Evolutionary conservation across 2,888 invertebrate genomes (phyloP), one percentile per base, ranked within the genome.

Genomic region (Calameuta pallipes): DNA sequence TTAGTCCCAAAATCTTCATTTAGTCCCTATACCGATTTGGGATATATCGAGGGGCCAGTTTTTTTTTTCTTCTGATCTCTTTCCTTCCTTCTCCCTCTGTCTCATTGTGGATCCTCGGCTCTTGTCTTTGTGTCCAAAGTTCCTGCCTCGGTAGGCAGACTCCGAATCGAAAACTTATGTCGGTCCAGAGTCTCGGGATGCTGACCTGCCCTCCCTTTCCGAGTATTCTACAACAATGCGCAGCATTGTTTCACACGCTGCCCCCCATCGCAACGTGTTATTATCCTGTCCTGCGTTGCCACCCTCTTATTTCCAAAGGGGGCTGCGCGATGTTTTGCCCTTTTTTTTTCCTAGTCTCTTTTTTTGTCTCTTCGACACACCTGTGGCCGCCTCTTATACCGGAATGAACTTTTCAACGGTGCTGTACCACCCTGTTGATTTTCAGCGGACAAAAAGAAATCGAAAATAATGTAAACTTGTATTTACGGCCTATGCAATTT

Each of bases 211-310:
- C 31, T 71, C 71, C 71, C 71, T 34, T 71, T 71, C 71, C 31
- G 30, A 33, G 33, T 71, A 71, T 71, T 71, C 71, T 34, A 71
- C 33, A 71, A 71, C 70, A 41, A 75, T 70, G 76, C 77, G 31
- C 73, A 34, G 80, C 78, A 82, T 83, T 82, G 83, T 83, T 83
- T 81, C 80, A 77, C 82, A 79, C 82, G 79, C 76, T 80, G 77
- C 37, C 78, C 79, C 56, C 77, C 81, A 76, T 76, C 76, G 68
- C 78, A 80, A 74, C 81, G 78, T 81, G 74, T 78, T 77, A 82
- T 85, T 82, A 83, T 80, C 79, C 75, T 75, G 75, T 82, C 80
- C 76, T 73, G 36, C 33, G 56, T 73, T 71, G 34, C 79, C 75
- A 81, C 76, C 77, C 79, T 73, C 75, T 82, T 73, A 81, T 83